These are phyloP conservation scores for Cyclophora punctaria DNA, from an alignment of 2,888 invertebrate species.

Conservation along the genomic window DNA sequence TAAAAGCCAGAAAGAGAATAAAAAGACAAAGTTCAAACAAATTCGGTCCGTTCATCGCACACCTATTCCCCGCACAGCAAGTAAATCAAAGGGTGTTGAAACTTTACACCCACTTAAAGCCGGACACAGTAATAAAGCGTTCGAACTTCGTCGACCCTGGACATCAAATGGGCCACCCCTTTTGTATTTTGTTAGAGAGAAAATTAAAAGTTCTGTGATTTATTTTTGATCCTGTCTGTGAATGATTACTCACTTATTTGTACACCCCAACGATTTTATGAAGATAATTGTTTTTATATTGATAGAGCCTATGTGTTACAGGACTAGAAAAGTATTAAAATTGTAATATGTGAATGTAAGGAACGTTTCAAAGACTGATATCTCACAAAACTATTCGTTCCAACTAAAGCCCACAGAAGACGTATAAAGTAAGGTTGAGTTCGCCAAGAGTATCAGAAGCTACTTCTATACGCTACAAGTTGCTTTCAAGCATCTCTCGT, in stretches of 20 bases:
- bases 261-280: too few species aligned
- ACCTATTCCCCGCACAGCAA: conserved; percentile 63
- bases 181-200: conserved; percentile 56
- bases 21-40: conserved; percentile 55
- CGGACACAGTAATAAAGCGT: conserved; percentile 76
- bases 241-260: too few species aligned
- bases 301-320: too few species aligned
- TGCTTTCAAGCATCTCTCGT: conserved; percentile 30
- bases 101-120: conserved; percentile 76
- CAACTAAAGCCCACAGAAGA: conserved; percentile 23
- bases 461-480: conserved; percentile 27
- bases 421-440: conserved; percentile 40
- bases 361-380: background rate
- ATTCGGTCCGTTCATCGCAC: conserved; percentile 49
- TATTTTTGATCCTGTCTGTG: conserved; percentile 3
- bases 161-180: conserved; percentile 70
- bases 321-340: background rate
- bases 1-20: conserved; percentile 36
- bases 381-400: too few species aligned
- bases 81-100: conserved; percentile 76
- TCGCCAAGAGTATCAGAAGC: conserved; percentile 16
- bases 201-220: conserved; percentile 66
- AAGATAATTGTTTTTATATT: too few species aligned
- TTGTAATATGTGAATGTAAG: conserved; percentile 8
- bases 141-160: conserved; percentile 70